phyloP scores from a whole-genome alignment of 2,888 invertebrate genomes.

The Heliconius charithonia region DNA sequence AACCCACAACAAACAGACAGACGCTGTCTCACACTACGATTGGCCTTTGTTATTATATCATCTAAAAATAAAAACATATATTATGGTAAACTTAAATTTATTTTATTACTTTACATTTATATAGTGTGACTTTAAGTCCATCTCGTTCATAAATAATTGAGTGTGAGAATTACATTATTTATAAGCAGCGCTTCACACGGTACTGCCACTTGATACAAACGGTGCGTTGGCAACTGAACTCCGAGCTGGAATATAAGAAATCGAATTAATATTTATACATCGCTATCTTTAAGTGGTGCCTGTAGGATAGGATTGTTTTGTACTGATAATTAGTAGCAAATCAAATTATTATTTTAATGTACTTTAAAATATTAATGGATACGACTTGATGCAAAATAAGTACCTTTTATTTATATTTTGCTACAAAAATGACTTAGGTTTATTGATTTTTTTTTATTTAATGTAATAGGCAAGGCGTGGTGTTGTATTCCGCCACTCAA shows the following conservation, averaged over 20 bases:
- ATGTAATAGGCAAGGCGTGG: too few species aligned
- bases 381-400: neutral
- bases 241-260: conserved; percentile 14
- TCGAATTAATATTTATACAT: conserved; percentile 21
- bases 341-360: neutral
- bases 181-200: conserved; percentile 26
- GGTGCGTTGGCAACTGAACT: conserved; percentile 18
- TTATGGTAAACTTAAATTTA: neutral
- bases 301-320: neutral
- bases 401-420: too few species aligned
- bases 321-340: neutral
- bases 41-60: too few species aligned
- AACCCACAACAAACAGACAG: too few species aligned
- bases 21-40: too few species aligned
- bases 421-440: too few species aligned
- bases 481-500: too few species aligned
- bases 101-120: neutral
- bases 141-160: conserved; percentile 28
- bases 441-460: too few species aligned
- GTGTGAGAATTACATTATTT: conserved; percentile 28
- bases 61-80: neutral
- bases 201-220: conserved; percentile 19
- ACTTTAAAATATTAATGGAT: neutral
- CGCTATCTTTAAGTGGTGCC: neutral
- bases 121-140: conserved; percentile 20